These are phyloP conservation scores for Drosophila repletoides DNA, from an alignment of 1,140 invertebrate genomes.

Conservation along the genomic window DNA sequence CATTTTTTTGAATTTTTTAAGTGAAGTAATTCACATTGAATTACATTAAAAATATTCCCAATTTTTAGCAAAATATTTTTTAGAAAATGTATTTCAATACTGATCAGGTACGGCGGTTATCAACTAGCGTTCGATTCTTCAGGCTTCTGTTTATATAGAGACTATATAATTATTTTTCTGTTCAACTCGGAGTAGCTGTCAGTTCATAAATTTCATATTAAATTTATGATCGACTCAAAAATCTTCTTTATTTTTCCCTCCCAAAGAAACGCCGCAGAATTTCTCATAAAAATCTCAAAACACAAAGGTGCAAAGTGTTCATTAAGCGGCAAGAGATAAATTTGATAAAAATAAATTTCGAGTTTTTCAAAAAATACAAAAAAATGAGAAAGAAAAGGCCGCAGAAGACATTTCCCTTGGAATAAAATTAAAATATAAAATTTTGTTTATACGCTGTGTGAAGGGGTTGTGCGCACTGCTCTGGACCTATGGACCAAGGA, in stretches of 20 bases:
- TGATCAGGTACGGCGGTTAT: too few relatives aligned
- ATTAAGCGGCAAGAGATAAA: constrained; percentile 62
- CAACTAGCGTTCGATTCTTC: too few relatives aligned
- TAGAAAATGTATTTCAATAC: too few relatives aligned
- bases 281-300: constrained; percentile 37
- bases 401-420: constrained; percentile 37
- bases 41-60: too few relatives aligned
- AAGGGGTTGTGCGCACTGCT: constrained; percentile 59
- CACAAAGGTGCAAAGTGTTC: constrained; percentile 28
- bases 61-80: too few relatives aligned
- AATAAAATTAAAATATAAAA: constrained; percentile 69
- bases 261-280: constrained; percentile 14
- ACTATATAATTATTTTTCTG: too few relatives aligned
- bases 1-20: too few relatives aligned
- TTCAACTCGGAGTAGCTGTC: not conserved
- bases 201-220: constrained; percentile 7
- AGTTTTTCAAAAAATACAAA: constrained; percentile 19
- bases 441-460: not conserved
- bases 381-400: not conserved
- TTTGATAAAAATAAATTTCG: constrained; percentile 50
- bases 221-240: constrained; percentile 37
- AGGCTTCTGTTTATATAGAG: not conserved
- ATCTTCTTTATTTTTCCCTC: constrained; percentile 41
- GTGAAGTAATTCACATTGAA: too few relatives aligned
- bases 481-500: constrained; percentile 17